Evolutionary conservation across 2,797 vertebrate genomes (phyloP), one percentile per base, ranked within the genome.

Genomic region (Lagorchestes hirsutus): DNA sequence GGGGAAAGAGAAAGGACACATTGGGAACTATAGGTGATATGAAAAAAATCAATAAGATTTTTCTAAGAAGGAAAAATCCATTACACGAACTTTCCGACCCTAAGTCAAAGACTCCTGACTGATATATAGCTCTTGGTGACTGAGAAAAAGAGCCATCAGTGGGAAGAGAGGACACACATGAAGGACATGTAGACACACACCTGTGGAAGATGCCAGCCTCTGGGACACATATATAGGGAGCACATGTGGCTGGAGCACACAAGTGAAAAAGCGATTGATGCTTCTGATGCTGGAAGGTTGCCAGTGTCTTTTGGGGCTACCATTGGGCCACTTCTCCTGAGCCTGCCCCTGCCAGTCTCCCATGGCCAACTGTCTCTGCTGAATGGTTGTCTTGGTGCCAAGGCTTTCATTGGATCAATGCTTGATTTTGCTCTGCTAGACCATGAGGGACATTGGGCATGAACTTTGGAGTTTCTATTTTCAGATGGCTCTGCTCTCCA

Each of bases 241-340:
- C 40, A 27, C 16, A 24, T 3, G 18, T 18, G 34, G 13, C n/a
- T 6, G 14, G 1, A 74, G 34, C 62, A 5, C 18, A 22, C 18
- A 22, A 46, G 40, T 1, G 3, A 40, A 82, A 46, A 9, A 1
- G 22, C 0, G 4, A 27, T 46, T 10, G 22, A 24, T 46, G 40
- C n/a, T 24, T 87, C 40, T 10, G 74, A 46, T 3, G 24, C 74
- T 87, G 74, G 3, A 1, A 46, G 74, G 9, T 10, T 24, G 24
- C 74, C 22, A 10, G 74, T 27, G 74, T 87, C 40, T 27, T 27
- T 8, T 46, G 40, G 9, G 22, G 74, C 8, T 46, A 16, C 4
- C 31, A 5, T 16, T 5, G 3, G 0, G 29, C 11, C 2, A 0
- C 13, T n/a, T 0, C 8, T 46, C n/a, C 62, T 6, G 34, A 9